Conservation (phyloP, 2,888 invertebrate species). For the Neoaliturus tenellus region DNA sequence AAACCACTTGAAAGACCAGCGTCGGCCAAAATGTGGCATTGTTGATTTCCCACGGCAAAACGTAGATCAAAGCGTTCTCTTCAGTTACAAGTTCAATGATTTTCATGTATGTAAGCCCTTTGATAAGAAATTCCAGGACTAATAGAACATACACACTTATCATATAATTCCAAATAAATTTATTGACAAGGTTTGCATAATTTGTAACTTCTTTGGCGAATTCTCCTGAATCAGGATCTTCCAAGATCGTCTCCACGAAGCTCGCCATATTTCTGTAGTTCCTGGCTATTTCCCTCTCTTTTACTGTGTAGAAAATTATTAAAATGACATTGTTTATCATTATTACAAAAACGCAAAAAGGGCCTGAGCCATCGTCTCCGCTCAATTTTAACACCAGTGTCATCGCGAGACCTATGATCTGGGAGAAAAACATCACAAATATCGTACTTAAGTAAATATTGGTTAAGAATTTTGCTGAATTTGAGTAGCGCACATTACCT, state of each 20-base stretch:
- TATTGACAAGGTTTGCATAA: neutral
- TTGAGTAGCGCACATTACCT: neutral
- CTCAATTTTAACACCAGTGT: neutral
- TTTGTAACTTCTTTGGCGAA: neutral
- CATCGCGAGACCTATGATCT: neutral
- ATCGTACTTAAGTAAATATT: neutral
- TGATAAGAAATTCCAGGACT: neutral
- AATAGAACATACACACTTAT: slow-evolving; percentile 13
- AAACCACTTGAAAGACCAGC: neutral
- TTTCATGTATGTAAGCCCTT: neutral
- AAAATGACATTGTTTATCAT: slow-evolving; percentile 23
- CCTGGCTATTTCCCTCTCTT: neutral
- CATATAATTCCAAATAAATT: neutral
- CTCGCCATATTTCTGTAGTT: neutral
- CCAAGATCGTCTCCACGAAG: neutral
- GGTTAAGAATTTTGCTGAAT: neutral
- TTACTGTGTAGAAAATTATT: slow-evolving; percentile 8
- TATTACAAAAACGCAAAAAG: slow-evolving; percentile 1
- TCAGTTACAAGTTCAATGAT: neutral
- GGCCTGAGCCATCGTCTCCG: slow-evolving; percentile 16
- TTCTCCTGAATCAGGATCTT: neutral
- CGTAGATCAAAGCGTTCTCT: neutral
- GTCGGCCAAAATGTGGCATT: slow-evolving; percentile 18
- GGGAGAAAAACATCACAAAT: slow-evolving; percentile 10
- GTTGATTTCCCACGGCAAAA: neutral